Base-by-base conservation (phyloP, 2,113 vertebrate genomes). In the Caracal caracal region DNA sequence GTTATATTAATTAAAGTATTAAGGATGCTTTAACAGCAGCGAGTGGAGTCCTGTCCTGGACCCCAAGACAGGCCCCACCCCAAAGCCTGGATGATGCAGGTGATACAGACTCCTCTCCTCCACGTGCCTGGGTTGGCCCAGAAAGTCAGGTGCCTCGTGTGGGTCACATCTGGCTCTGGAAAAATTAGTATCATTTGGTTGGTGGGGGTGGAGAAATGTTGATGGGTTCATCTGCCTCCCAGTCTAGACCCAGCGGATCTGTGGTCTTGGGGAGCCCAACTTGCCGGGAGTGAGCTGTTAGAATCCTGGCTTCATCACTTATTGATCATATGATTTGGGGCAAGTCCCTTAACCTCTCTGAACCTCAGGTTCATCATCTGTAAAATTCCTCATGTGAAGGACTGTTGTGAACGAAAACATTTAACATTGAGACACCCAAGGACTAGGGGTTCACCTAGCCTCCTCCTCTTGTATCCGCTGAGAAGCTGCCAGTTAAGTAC, bases 341-440 rank as follows among this genome's bases (percentile, higher is more conserved):
- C 11, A 75, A 51, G 20, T 88, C 4, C 10, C 33, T 66, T 56
- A 61, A 22, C 43, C 5, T 81, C 59, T 9, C 15, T 2, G 51
- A 70, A 59, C 24, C 24, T 40, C 73, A 24, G 8, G 3, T 75
- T 68, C 26, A 17, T 56, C 80, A 51, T 53, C 86, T 78, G 28
- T 75, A 30, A 51, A 6, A 12, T 15, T 75, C 33, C 75, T 35
- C 40, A 20, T 0, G 35, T 7, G 24, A 73, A 75, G 24, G 66
- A 51, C 12, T 10, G 20, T 2, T 12, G 76, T 28, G 15, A 84
- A 37, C 33, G 56, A 49, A 19, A 30, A 33, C 12, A 16, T 0
- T 0, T 5, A 28, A 35, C 9, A 2, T 3, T 4, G 10, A 63
- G 75, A 30, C 6, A 2, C 51, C 15, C 2, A 2, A 6, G 49